Percentiles rank a stretch among this genome's conserved stretches.
Conservation (phyloP, 2,797 vertebrate genomes). For the Leuciscus waleckii region DNA sequence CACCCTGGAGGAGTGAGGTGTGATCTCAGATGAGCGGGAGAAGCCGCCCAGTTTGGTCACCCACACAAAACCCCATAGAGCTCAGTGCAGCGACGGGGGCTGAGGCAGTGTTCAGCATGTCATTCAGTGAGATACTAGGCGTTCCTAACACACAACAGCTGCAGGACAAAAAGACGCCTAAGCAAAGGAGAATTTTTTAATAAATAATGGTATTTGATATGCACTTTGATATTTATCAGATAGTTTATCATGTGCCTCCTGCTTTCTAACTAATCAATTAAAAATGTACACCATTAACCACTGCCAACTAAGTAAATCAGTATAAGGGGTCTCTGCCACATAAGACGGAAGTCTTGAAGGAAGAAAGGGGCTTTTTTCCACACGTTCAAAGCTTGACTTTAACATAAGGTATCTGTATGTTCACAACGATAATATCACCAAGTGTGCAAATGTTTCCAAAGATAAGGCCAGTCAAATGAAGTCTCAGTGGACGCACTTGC, state of each 20-base stretch:
- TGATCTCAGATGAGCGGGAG: conserved; percentile 52
- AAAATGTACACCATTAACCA: neutral
- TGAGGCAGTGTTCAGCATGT: conserved; percentile 18
- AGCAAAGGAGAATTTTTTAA: neutral
- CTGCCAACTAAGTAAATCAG: neutral
- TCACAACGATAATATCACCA: conserved; percentile 1
- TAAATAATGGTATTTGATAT: conserved; percentile 41
- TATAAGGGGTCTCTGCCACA: neutral
- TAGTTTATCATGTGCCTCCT: conserved; percentile 18
- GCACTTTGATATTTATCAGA: conserved; percentile 33
- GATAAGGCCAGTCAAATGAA: neutral
- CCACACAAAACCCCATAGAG: conserved; percentile 20
- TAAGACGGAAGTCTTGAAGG: neutral
- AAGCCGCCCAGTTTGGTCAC: conserved; percentile 19
- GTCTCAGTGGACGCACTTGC: neutral
- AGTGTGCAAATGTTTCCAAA: conserved; percentile 13
- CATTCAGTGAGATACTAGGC: conserved; percentile 53
- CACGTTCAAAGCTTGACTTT: neutral
- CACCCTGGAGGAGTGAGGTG: conserved; percentile 44
- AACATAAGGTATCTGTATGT: neutral
- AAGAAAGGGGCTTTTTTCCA: neutral
- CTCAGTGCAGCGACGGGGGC: conserved; percentile 1
- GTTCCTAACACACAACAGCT: conserved; percentile 65
- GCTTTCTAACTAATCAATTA: conserved; percentile 2
- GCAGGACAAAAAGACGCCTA: conserved; percentile 57